phyloP scores from a whole-genome alignment of 2,113 vertebrate species.

The Eonycteris spelaea region DNA sequence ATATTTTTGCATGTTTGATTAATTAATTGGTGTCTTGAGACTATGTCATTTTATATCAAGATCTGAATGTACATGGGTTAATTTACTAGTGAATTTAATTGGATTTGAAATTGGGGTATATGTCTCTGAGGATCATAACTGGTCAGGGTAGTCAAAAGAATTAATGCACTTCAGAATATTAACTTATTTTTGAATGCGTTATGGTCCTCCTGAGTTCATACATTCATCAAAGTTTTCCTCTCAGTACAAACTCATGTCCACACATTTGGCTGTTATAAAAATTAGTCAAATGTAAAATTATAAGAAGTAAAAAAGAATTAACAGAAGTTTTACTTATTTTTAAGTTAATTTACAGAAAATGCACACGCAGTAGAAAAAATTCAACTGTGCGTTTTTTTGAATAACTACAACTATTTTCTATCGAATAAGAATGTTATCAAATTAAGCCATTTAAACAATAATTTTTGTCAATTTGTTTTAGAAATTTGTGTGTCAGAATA shows the following conservation, averaged over 20 bases:
- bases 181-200: conserved; percentile 51
- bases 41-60: conserved; percentile 71
- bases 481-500: not conserved
- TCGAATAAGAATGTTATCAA: not conserved
- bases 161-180: conserved; percentile 62
- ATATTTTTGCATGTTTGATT: conserved; percentile 72
- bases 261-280: conserved; percentile 2
- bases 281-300: conserved; percentile 10
- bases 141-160: conserved; percentile 68
- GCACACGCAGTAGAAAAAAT: not conserved
- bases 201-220: not conserved
- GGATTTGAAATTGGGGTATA: conserved; percentile 73
- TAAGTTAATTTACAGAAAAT: conserved; percentile 41
- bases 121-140: conserved; percentile 68
- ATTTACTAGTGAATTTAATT: conserved; percentile 76
- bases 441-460: not conserved
- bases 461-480: not conserved
- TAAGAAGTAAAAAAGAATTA: not conserved
- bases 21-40: conserved; percentile 73
- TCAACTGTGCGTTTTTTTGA: not conserved
- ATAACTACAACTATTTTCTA: not conserved
- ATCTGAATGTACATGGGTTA: conserved; percentile 70
- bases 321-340: conserved; percentile 39
- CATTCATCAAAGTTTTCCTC: not conserved
- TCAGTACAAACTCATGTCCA: not conserved